These are phyloP conservation scores for Melanotaenia boesemani DNA, from an alignment of 2,797 vertebrate genomes.

Conservation along the genomic window DNA sequence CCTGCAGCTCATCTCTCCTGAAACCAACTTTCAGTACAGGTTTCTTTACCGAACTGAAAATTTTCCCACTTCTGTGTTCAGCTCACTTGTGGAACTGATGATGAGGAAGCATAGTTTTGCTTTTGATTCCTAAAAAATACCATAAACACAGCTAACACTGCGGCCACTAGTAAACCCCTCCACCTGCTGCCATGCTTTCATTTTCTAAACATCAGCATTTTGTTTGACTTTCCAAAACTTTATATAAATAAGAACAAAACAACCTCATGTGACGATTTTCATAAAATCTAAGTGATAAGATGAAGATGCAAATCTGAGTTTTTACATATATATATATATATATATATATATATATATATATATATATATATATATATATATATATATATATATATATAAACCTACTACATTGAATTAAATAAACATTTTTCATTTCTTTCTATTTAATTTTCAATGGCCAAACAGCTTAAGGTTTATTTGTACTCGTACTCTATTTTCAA, in stretches of 20 bases:
- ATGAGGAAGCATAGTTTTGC: slow-evolving; percentile 3
- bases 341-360: no score
- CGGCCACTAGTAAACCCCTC: neutral
- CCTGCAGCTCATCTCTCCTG: neutral
- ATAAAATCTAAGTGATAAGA: neutral
- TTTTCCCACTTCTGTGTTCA: slow-evolving; percentile 18
- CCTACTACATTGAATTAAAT: no score
- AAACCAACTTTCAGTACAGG: slow-evolving; percentile 23
- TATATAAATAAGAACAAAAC: no score
- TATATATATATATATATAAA: no score
- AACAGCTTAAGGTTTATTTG: no score
- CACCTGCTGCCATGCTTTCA: neutral
- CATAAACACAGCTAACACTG: neutral
- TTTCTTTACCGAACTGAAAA: slow-evolving; percentile 46
- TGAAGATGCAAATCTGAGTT: neutral
- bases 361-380: no score
- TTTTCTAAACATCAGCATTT: neutral
- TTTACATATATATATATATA: no score
- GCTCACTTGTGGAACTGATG: slow-evolving; percentile 47
- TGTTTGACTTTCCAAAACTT: no score
- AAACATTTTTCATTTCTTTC: no score
- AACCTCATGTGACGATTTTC: neutral
- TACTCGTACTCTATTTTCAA: no score
- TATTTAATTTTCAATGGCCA: no score
- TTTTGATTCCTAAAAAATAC: neutral